These are phyloP conservation scores for Cerastis leucographa DNA, from an alignment of 2,888 invertebrate genomes.

Conservation along the genomic window DNA sequence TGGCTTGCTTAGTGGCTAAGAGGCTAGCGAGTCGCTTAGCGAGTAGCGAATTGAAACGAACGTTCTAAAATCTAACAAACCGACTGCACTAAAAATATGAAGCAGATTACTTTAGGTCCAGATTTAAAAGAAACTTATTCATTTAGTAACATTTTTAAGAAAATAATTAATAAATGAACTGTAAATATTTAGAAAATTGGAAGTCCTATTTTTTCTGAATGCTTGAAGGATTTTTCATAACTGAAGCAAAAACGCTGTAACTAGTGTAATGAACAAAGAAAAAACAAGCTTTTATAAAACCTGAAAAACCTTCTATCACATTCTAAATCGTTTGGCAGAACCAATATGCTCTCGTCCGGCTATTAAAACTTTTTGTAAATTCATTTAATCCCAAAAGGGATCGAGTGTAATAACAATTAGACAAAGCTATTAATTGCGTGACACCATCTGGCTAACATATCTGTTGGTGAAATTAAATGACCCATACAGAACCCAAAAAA, in stretches of 20 bases:
- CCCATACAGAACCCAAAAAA: constrained; percentile 13
- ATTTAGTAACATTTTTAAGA: no score
- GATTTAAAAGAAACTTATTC: no score
- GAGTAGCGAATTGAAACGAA: neutral
- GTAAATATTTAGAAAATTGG: no score
- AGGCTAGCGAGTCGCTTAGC: neutral
- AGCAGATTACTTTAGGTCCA: no score
- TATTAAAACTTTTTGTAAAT: constrained; percentile 32
- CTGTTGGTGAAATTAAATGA: constrained; percentile 19
- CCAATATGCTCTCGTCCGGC: neutral
- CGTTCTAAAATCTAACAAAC: neutral
- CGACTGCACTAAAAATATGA: neutral
- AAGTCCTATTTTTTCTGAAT: no score
- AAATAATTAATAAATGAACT: no score
- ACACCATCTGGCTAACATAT: constrained; percentile 29
- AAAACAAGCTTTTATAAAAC: neutral
- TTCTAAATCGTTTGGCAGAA: constrained; percentile 19
- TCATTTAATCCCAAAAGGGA: constrained; percentile 11
- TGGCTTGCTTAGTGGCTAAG: neutral
- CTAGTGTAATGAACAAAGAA: neutral
- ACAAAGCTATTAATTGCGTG: constrained; percentile 19
- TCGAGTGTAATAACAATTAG: constrained; percentile 50
- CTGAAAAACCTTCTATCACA: neutral
- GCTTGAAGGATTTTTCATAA: neutral
- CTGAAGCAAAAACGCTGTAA: neutral